Conservation (phyloP, 1,140 invertebrate species). For the Conus betulinus region DNA sequence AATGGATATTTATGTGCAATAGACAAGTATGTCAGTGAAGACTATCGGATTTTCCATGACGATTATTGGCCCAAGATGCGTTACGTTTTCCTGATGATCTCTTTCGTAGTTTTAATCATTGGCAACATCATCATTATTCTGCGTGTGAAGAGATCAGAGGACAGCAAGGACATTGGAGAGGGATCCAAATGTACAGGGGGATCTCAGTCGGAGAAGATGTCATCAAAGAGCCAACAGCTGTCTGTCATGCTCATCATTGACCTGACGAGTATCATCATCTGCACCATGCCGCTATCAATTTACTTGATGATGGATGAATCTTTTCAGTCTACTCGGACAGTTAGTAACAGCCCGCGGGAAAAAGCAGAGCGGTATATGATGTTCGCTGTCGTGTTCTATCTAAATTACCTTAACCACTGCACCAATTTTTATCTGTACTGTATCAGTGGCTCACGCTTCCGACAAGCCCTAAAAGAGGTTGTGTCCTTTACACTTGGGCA, state of each 20-base stretch:
- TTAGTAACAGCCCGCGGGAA: not conserved
- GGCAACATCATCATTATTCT: constrained; percentile 68
- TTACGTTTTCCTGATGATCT: constrained; percentile 56
- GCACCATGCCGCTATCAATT: constrained; percentile 61
- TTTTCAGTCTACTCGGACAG: constrained; percentile 32
- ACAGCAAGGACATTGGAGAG: constrained; percentile 23
- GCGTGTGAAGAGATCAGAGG: constrained; percentile 48
- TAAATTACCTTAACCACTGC: constrained; percentile 64
- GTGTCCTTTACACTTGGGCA: not conserved
- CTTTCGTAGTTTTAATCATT: constrained; percentile 55
- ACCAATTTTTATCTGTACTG: constrained; percentile 65
- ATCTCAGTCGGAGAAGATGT: not conserved
- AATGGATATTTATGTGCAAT: constrained; percentile 56
- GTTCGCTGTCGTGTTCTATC: constrained; percentile 54
- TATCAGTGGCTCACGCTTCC: constrained; percentile 59
- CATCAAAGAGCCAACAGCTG: constrained; percentile 51
- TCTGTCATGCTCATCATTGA: constrained; percentile 62
- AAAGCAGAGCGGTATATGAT: constrained; percentile 47
- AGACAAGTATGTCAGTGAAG: constrained; percentile 36
- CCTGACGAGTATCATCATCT: constrained; percentile 58
- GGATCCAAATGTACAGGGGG: not conserved
- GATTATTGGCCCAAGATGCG: constrained; percentile 61
- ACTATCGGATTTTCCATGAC: constrained; percentile 44
- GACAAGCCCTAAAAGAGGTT: constrained; percentile 43
- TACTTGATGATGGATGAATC: constrained; percentile 41